A percentile compares a stretch with the other conserved stretches of the same genome.
These are phyloP conservation scores for Athalia circularis DNA, from an alignment of 2,888 invertebrate genomes.

Conservation along the genomic window DNA sequence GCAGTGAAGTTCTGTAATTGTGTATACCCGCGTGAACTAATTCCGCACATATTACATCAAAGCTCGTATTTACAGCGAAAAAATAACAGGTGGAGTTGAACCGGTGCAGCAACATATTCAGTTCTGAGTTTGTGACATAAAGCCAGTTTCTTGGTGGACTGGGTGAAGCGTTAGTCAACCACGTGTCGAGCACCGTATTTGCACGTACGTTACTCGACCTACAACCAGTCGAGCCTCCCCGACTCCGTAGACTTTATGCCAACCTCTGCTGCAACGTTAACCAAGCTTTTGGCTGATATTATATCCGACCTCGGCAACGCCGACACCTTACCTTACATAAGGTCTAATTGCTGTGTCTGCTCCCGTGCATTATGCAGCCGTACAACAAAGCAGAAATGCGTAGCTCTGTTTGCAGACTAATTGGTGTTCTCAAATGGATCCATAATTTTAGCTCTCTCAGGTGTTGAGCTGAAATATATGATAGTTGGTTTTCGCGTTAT, in stretches of 20 bases:
- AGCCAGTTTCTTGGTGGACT: constrained; percentile 10
- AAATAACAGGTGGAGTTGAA: neutral
- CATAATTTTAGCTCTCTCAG: neutral
- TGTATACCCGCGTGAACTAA: no score
- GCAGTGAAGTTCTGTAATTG: no score
- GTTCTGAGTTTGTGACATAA: neutral
- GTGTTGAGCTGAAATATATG: no score
- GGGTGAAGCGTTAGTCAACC: constrained; percentile 20
- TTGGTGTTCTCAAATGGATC: constrained; percentile 11
- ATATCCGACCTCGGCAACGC: neutral
- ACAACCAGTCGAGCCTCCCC: constrained; percentile 1
- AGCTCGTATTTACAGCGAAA: neutral
- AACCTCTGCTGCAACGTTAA: neutral
- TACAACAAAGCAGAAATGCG: constrained; percentile 21
- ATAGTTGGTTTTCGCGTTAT: no score
- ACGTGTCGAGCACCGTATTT: constrained; percentile 11
- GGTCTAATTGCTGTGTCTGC: constrained; percentile 32
- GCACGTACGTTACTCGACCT: constrained; percentile 28
- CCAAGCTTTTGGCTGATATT: neutral
- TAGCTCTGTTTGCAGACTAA: neutral
- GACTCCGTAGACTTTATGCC: neutral
- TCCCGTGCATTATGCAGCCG: constrained; percentile 15
- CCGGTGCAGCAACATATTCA: neutral
- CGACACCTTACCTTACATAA: constrained; percentile 14
- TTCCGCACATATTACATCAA: neutral